Evolutionary conservation across 1,140 invertebrate genomes (phyloP).

Genomic region (Rhopalosiphum padi): DNA sequence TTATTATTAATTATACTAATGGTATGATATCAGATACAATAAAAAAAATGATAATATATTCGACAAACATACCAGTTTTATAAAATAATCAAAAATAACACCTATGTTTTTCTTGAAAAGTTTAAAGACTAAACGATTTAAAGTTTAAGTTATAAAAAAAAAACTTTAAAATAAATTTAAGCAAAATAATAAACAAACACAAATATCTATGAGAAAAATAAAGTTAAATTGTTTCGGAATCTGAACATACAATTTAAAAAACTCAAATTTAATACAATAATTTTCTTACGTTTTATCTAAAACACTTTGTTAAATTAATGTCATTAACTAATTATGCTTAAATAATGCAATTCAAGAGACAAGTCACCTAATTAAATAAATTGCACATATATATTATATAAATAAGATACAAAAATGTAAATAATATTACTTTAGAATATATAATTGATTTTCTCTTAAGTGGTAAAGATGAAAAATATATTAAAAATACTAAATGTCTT

Average conservation of each 20-base stretch:
- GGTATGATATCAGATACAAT: no score
- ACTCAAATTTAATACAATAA: neutral
- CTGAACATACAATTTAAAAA: neutral
- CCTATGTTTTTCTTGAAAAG: neutral
- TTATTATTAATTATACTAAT: neutral
- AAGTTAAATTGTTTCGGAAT: neutral
- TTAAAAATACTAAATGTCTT: neutral
- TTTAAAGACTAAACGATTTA: neutral
- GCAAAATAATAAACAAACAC: neutral
- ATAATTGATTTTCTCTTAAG: neutral
- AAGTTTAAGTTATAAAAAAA: neutral
- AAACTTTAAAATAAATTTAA: constrained; percentile 8
- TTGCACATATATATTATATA: neutral
- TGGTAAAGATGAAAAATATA: neutral
- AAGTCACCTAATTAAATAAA: neutral
- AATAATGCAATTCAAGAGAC: neutral
- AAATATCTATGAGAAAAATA: neutral
- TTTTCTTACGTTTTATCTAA: neutral
- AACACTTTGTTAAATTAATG: neutral
- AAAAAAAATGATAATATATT: neutral
- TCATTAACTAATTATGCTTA: neutral
- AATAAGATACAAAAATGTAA: neutral
- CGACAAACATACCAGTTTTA: neutral
- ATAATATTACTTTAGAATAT: neutral
- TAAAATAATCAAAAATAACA: neutral